Base-by-base conservation (phyloP, 2,113 vertebrate species). In the Phainopepla nitens region DNA sequence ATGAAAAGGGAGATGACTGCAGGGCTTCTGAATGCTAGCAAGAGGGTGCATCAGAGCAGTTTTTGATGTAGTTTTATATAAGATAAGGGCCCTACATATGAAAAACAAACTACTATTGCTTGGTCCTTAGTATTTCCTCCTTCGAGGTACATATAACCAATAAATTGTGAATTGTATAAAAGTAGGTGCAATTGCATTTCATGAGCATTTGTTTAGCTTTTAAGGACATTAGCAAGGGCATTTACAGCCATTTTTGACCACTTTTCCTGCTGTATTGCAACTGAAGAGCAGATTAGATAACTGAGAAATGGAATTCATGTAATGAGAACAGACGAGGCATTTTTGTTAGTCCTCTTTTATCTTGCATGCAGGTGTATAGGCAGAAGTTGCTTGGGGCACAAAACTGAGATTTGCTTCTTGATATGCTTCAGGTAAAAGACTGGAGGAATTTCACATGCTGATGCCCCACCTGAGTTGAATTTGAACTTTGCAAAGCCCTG, bases 1-100 rank as follows among this genome's bases (percentile, higher is more conserved):
- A 96, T 96, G 84, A 95, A 62, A 86, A 76, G 86, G 60, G 87
- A 93, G 81, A 97, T 90, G 91, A 66, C 80, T 81, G 70, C 58
- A 78, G 96, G 94, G 89, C 90, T 96, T 95, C 86, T 36, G 35
- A 54, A 51, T 4, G 33, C 45, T 95, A 80, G 91, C 82, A 90
- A 65, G 62, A 81, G 89, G 71, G 68, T 83, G 71, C 51, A 66
- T 61, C 76, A 66, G 79, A 88, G 71, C 76, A 54, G 51, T 45
- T 93, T 96, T 90, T 91, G 36, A 94, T 94, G 87, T 91, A 84
- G 76, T 49, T 95, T 49, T 82, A 16, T 9, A 15, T 9, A 84
- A 96, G 87, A 94, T 83, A 60, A 27, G 71, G 80, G 47, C 47
- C 68, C 80, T 86, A 35, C 51, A 60, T 78, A 58, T 3, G 31